These are phyloP conservation scores for Cyclopterus lumpus DNA, from an alignment of 2,797 vertebrate species.

Conservation along the genomic window DNA sequence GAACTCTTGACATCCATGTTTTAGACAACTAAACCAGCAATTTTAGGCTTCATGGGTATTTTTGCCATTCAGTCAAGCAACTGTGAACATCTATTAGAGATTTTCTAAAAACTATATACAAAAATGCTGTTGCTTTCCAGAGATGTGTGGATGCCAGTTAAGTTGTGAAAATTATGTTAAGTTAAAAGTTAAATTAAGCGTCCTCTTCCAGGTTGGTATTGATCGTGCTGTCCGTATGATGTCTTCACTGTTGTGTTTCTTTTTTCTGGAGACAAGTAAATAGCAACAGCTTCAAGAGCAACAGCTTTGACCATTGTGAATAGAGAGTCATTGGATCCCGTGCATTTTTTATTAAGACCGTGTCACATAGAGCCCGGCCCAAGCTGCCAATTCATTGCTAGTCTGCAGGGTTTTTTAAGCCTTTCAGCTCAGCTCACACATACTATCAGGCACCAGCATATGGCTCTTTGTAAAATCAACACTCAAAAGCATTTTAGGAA, in stretches of 20 bases:
- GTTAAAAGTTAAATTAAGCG: slow-evolving; percentile 64
- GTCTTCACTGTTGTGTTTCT: slow-evolving; percentile 80
- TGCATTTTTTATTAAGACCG: slow-evolving; percentile 31
- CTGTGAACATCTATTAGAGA: slow-evolving; percentile 82
- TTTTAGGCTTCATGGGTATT: slow-evolving; percentile 80
- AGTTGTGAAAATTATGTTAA: slow-evolving; percentile 78
- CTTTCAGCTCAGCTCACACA: slow-evolving; percentile 25
- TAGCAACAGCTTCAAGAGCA: slow-evolving; percentile 73
- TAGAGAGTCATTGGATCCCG: slow-evolving; percentile 41
- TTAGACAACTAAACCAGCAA: slow-evolving; percentile 86
- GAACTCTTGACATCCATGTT: slow-evolving; percentile 74
- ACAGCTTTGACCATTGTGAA: slow-evolving; percentile 73
- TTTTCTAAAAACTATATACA: slow-evolving; percentile 79
- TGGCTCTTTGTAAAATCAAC: slow-evolving; percentile 24
- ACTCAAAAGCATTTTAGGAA: slow-evolving; percentile 6
- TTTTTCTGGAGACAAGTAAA: slow-evolving; percentile 75
- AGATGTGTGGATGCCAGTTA: slow-evolving; percentile 64
- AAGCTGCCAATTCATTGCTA: slow-evolving; percentile 36
- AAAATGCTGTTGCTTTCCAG: slow-evolving; percentile 73
- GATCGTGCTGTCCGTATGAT: slow-evolving; percentile 85
- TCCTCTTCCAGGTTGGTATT: slow-evolving; percentile 82
- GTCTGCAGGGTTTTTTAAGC: slow-evolving; percentile 18
- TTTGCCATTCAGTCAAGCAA: slow-evolving; percentile 78
- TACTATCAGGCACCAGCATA: slow-evolving; percentile 16
- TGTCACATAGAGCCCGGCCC: slow-evolving; percentile 51